Conservation (phyloP, 2,797 vertebrate genomes). For the Leptoclinus maculatus region DNA sequence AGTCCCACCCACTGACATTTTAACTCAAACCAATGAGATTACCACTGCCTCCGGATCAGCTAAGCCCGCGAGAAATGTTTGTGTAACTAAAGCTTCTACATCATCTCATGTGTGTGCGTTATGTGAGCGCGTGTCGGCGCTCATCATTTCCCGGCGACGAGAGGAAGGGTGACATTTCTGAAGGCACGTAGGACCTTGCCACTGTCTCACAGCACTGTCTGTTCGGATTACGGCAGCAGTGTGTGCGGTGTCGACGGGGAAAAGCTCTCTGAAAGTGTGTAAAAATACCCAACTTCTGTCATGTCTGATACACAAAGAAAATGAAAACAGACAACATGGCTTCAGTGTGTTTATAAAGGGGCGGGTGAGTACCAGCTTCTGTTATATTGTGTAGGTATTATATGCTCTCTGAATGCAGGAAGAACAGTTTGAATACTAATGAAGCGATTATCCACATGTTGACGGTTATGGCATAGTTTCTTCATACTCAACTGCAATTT, state of each 20-base stretch:
- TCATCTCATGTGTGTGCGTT: neutral
- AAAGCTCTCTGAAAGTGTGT: slow-evolving; percentile 33
- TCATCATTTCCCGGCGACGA: slow-evolving; percentile 34
- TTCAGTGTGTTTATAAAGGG: slow-evolving; percentile 21
- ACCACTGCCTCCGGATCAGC: neutral
- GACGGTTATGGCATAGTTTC: slow-evolving; percentile 24
- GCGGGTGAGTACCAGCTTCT: slow-evolving; percentile 23
- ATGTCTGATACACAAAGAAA: slow-evolving; percentile 27
- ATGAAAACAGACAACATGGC: slow-evolving; percentile 29
- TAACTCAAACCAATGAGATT: slow-evolving; percentile 28
- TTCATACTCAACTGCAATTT: neutral
- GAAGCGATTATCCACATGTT: slow-evolving; percentile 30
- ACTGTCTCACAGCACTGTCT: slow-evolving; percentile 65
- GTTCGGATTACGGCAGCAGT: slow-evolving; percentile 62
- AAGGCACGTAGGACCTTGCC: slow-evolving; percentile 72
- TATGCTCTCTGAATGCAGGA: slow-evolving; percentile 5
- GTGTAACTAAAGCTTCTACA: slow-evolving; percentile 25
- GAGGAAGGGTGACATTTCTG: slow-evolving; percentile 71
- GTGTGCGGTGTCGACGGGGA: slow-evolving; percentile 22
- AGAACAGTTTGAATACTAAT: slow-evolving; percentile 51
- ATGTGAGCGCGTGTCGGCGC: slow-evolving; percentile 3
- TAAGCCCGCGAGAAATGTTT: slow-evolving; percentile 42
- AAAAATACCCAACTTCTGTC: slow-evolving; percentile 54
- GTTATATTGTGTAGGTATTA: slow-evolving; percentile 17
- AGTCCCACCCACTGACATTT: slow-evolving; percentile 42